phyloP scores from a whole-genome alignment of 2,888 invertebrate species.

The Galerucella pusilla region DNA sequence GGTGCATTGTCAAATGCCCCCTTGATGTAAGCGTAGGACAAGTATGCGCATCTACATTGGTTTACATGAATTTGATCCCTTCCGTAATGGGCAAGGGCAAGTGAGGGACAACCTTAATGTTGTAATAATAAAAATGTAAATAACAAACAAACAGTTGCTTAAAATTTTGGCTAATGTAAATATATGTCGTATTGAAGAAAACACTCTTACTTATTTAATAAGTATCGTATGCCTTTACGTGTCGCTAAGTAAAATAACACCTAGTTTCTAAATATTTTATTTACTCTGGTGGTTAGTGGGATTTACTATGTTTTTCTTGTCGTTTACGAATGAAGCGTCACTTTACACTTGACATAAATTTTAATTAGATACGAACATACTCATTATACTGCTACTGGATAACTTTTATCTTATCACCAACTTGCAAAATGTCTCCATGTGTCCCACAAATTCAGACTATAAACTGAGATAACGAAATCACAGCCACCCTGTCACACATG shows the following conservation, averaged over 20 bases:
- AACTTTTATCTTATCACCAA: slow-evolving; percentile 35
- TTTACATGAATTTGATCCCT: too few relatives aligned
- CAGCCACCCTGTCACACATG: neutral
- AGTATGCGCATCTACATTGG: too few relatives aligned
- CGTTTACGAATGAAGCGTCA: slow-evolving; percentile 31
- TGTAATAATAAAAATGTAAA: too few relatives aligned
- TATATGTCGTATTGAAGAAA: neutral
- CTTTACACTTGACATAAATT: slow-evolving; percentile 35
- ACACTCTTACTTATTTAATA: neutral
- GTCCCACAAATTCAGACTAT: slow-evolving; percentile 10
- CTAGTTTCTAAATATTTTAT: slow-evolving; percentile 28
- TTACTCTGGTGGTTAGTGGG: slow-evolving; percentile 21
- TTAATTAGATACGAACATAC: slow-evolving; percentile 25
- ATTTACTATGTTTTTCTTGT: slow-evolving; percentile 33
- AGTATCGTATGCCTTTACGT: slow-evolving; percentile 8
- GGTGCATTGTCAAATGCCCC: too few relatives aligned
- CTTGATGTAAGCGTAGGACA: too few relatives aligned
- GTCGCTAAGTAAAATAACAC: slow-evolving; percentile 18
- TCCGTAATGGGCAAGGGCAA: too few relatives aligned
- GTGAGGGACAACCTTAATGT: too few relatives aligned
- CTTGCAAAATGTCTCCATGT: slow-evolving; percentile 29
- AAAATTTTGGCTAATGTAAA: neutral
- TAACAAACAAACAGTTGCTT: too few relatives aligned
- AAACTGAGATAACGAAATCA: slow-evolving; percentile 14
- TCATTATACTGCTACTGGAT: slow-evolving; percentile 20